These are phyloP conservation scores for Pygocentrus nattereri DNA, from an alignment of 2,797 vertebrate genomes.

Conservation along the genomic window DNA sequence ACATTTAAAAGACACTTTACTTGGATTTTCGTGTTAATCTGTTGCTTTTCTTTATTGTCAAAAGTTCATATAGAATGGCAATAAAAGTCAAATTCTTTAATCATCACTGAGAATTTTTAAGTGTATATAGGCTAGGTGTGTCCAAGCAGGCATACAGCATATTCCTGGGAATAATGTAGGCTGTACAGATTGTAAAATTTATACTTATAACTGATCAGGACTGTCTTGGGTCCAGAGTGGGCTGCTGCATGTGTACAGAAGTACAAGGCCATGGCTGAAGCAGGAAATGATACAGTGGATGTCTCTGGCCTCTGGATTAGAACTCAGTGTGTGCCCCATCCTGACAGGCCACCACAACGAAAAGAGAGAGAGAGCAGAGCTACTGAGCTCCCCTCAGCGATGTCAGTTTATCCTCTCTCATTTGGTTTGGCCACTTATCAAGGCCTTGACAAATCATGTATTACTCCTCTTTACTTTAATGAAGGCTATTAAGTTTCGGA, in stretches of 20 bases:
- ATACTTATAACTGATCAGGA: not conserved
- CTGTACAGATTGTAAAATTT: no score
- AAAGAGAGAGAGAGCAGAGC: constrained; percentile 4
- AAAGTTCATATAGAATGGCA: no score
- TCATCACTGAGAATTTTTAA: no score
- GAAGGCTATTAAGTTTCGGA: constrained; percentile 29
- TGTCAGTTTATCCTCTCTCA: constrained; percentile 10
- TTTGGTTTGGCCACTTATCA: constrained; percentile 41
- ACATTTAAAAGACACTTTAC: no score
- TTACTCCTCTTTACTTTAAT: constrained; percentile 36
- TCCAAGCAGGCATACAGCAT: no score
- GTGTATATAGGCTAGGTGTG: no score
- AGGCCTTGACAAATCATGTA: not conserved
- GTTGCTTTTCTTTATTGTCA: no score
- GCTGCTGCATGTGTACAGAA: not conserved
- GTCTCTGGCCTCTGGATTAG: constrained; percentile 5
- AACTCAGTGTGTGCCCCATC: not conserved
- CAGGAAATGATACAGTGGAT: constrained; percentile 19
- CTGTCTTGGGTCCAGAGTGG: not conserved
- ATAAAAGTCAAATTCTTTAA: no score
- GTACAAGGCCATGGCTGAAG: not conserved
- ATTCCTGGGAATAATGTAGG: not conserved
- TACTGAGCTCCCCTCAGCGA: not conserved
- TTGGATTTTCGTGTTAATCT: no score
- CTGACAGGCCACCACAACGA: constrained; percentile 11